These are phyloP conservation scores for Corydoras maculifer DNA, from an alignment of 2,113 vertebrate genomes.

Conservation along the genomic window DNA sequence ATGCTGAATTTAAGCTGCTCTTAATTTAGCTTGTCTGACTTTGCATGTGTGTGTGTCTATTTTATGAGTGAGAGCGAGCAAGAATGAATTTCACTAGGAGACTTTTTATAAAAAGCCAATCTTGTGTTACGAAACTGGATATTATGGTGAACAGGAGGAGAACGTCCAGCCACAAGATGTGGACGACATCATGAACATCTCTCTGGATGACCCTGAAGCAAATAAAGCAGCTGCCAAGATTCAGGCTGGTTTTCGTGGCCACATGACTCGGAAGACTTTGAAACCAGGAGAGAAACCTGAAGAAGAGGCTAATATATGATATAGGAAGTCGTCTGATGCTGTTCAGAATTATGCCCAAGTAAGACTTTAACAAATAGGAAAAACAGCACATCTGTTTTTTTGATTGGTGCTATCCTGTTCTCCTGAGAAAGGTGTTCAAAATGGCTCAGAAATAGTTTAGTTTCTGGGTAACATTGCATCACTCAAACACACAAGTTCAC, in stretches of 20 bases:
- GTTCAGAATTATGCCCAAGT: constrained; percentile 47
- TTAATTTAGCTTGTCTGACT: constrained; percentile 31
- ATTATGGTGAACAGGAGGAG: constrained; percentile 40
- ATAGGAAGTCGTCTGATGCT: no score
- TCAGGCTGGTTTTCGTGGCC: constrained; percentile 95
- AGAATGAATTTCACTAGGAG: no score
- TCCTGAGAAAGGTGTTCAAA: constrained; percentile 52
- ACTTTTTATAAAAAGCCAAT: background rate
- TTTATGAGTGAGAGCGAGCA: no score
- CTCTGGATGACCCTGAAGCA: constrained; percentile 89
- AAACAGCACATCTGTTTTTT: constrained; percentile 42
- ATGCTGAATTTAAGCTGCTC: constrained; percentile 27
- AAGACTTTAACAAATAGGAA: constrained; percentile 49
- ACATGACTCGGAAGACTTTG: constrained; percentile 99
- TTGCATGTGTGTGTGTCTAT: no score
- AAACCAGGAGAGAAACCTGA: constrained; percentile 83
- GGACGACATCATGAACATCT: constrained; percentile 96
- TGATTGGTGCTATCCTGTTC: constrained; percentile 30
- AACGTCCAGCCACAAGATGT: constrained; percentile 82
- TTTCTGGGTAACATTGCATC: constrained; percentile 38
- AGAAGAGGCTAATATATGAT: constrained; percentile 63
- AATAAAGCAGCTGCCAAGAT: constrained; percentile 96
- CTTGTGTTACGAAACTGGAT: background rate
- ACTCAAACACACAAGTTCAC: constrained; percentile 4
- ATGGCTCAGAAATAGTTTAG: constrained; percentile 49